Percentiles rank a stretch among this genome's conserved stretches.
These are phyloP conservation scores for Sternarchorhynchus goeldii DNA, from an alignment of 2,797 vertebrate species.

Conservation along the genomic window DNA sequence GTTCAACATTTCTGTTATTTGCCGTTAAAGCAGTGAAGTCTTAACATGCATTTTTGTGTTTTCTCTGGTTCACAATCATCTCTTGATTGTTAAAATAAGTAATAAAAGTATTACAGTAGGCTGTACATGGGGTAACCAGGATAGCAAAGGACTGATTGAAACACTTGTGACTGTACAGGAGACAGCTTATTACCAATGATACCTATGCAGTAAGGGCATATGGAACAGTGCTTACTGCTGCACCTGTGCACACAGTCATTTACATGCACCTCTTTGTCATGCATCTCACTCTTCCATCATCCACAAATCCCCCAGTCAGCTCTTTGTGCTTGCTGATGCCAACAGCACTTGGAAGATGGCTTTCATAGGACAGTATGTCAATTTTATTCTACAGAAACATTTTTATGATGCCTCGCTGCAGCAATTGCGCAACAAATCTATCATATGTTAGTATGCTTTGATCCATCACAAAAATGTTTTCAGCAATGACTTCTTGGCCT, in stretches of 20 bases:
- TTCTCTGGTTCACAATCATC: neutral
- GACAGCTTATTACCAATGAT: neutral
- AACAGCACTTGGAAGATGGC: neutral
- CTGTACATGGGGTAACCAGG: neutral
- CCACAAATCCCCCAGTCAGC: neutral
- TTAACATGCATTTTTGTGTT: too few species aligned
- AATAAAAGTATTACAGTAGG: neutral
- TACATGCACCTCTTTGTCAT: neutral
- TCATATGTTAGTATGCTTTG: neutral
- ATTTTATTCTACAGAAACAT: slow-evolving; percentile 8
- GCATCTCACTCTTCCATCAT: neutral
- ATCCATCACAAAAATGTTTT: neutral
- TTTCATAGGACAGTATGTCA: neutral
- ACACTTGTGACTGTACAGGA: too few species aligned
- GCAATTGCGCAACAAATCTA: neutral
- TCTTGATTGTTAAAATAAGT: neutral
- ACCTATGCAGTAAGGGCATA: too few species aligned
- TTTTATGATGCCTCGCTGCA: neutral
- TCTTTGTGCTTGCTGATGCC: neutral
- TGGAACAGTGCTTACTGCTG: neutral
- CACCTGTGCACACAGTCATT: neutral
- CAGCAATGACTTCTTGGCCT: neutral
- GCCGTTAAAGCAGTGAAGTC: too few species aligned
- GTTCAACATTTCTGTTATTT: too few species aligned
- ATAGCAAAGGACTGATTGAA: too few species aligned